These are phyloP conservation scores for Standfussiana lucernea DNA, from an alignment of 2,888 invertebrate genomes.

Conservation along the genomic window DNA sequence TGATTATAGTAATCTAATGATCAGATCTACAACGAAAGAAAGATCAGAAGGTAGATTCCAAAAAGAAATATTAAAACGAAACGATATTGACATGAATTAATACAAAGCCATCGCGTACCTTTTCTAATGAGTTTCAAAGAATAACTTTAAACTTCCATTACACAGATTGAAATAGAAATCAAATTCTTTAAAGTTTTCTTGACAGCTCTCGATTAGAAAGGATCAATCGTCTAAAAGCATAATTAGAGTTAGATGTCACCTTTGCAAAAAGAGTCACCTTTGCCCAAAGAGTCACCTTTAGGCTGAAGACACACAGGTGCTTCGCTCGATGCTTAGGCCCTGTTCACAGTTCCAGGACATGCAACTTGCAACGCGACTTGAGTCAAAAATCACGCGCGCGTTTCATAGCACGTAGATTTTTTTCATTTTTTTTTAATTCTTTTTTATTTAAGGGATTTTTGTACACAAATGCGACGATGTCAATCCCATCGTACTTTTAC, in stretches of 20 bases:
- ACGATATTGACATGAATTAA: background rate
- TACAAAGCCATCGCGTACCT: slow-evolving; percentile 3
- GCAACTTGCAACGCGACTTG: background rate
- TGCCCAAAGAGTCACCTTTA: slow-evolving; percentile 2
- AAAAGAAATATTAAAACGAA: background rate
- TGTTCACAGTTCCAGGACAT: background rate
- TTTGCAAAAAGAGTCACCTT: slow-evolving; percentile 23
- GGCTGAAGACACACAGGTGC: background rate
- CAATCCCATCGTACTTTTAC: no score
- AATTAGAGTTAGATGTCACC: slow-evolving; percentile 40
- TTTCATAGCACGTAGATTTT: no score
- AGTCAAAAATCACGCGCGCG: background rate
- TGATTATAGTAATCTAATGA: background rate
- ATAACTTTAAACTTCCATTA: background rate
- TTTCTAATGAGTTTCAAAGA: background rate
- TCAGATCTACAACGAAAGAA: background rate
- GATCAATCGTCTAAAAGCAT: slow-evolving; percentile 20
- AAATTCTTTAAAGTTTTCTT: slow-evolving; percentile 1
- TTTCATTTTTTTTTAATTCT: no score
- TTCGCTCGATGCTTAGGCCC: background rate
- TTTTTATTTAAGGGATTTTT: no score
- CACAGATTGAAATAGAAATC: background rate
- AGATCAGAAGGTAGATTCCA: background rate
- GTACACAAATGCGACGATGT: no score
- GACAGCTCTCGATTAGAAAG: slow-evolving; percentile 14